These are phyloP conservation scores for Sceloporus undulatus DNA, from an alignment of 2,113 vertebrate species.

Conservation along the genomic window DNA sequence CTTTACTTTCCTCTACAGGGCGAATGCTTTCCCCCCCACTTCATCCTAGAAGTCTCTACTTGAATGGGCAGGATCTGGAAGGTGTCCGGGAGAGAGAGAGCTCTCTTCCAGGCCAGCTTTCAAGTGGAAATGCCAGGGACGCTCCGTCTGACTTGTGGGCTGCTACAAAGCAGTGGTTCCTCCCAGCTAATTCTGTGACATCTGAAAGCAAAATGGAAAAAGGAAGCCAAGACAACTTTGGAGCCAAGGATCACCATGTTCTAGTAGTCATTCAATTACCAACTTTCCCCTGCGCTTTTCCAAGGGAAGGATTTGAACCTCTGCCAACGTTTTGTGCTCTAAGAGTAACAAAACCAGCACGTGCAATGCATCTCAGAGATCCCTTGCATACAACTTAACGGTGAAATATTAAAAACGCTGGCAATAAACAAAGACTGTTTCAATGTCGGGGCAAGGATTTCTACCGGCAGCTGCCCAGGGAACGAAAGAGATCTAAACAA, in stretches of 20 bases:
- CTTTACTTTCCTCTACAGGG: no score
- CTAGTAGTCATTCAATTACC: not conserved
- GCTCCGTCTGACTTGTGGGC: not conserved
- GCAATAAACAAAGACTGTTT: not conserved
- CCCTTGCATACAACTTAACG: not conserved
- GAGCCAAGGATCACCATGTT: slow-evolving; percentile 1
- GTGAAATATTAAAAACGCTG: slow-evolving; percentile 6
- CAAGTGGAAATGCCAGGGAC: not conserved
- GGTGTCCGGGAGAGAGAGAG: not conserved
- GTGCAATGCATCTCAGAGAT: not conserved
- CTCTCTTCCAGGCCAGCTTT: not conserved
- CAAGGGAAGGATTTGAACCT: not conserved
- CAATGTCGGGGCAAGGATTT: not conserved
- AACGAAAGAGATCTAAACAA: slow-evolving; percentile 9
- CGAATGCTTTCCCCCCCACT: not conserved
- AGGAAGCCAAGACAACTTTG: not conserved
- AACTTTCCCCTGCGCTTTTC: slow-evolving; percentile 13
- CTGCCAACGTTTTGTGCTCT: slow-evolving; percentile 35
- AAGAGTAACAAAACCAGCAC: slow-evolving; percentile 18
- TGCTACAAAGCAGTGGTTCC: not conserved
- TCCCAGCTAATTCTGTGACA: not conserved
- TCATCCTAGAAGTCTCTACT: not conserved
- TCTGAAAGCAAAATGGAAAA: not conserved
- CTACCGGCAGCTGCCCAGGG: not conserved
- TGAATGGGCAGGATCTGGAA: not conserved